Percentiles rank a stretch among this genome's conserved stretches.
Conservation (phyloP, 2,113 vertebrate species). For the Sarotherodon lohbergeri region DNA sequence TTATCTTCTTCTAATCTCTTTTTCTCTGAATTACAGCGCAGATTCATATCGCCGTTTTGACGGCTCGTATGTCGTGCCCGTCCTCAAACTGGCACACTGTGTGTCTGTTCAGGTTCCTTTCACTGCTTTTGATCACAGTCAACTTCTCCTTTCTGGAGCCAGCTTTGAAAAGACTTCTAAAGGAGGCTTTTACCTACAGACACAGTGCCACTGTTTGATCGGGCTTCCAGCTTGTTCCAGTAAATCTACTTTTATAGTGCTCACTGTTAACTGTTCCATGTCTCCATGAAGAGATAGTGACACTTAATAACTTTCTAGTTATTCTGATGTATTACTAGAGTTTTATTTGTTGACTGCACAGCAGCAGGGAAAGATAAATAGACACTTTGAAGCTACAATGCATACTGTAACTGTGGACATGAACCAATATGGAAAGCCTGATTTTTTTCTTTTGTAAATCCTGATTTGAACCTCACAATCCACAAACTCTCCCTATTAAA, state of each 20-base stretch:
- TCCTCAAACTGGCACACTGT: constrained; percentile 22
- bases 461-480: background rate
- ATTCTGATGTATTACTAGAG: background rate
- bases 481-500: background rate
- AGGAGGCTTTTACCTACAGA: constrained; percentile 11
- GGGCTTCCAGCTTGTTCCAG: background rate
- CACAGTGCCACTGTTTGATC: background rate
- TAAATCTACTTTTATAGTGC: background rate
- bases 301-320: background rate
- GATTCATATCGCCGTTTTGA: constrained; percentile 67
- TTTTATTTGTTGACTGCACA: background rate
- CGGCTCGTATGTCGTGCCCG: constrained; percentile 52
- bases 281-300: background rate
- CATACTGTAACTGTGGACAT: background rate
- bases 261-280: background rate
- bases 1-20: constrained; percentile 74
- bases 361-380: background rate
- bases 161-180: constrained; percentile 3
- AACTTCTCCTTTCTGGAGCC: background rate
- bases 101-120: constrained; percentile 41
- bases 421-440: background rate
- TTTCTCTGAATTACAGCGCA: constrained; percentile 67
- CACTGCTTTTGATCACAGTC: constrained; percentile 20
- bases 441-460: background rate
- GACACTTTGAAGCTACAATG: background rate